phyloP scores from a whole-genome alignment of 2,888 invertebrate genomes.

The Drosophila mulleri region DNA sequence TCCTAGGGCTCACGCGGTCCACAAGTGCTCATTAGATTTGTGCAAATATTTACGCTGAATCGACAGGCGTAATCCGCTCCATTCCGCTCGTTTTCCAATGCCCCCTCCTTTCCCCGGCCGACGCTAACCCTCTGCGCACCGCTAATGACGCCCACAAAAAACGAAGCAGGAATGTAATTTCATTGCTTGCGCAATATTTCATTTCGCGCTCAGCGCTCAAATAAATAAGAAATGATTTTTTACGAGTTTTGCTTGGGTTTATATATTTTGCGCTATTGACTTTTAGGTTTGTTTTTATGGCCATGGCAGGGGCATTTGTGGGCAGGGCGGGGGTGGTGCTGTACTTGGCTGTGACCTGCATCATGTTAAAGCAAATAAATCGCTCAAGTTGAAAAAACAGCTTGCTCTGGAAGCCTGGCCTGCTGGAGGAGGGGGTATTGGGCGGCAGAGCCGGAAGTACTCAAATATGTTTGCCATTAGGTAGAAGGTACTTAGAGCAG shows the following conservation, averaged over 20 bases:
- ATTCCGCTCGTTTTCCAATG: neutral
- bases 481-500: conserved; percentile 39
- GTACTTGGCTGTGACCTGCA: conserved; percentile 40
- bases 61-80: conserved; percentile 36
- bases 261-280: conserved; percentile 65
- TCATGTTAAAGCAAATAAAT: conserved; percentile 72
- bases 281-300: conserved; percentile 67
- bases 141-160: conserved; percentile 48
- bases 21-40: conserved; percentile 57
- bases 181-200: conserved; percentile 75
- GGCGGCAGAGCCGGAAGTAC: conserved; percentile 41
- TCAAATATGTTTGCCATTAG: conserved; percentile 77
- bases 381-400: conserved; percentile 65
- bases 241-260: conserved; percentile 48
- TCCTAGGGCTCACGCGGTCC: neutral
- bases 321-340: neutral
- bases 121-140: neutral
- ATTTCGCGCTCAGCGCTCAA: conserved; percentile 67
- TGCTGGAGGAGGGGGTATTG: too few relatives aligned
- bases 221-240: conserved; percentile 78
- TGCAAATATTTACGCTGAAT: conserved; percentile 61
- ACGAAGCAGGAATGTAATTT: conserved; percentile 65
- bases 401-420: conserved; percentile 27
- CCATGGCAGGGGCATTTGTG: neutral
- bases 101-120: neutral